Percentiles rank a stretch among this genome's conserved stretches.
These are phyloP conservation scores for Mythimna ferrago DNA, from an alignment of 2,888 invertebrate genomes.

Conservation along the genomic window DNA sequence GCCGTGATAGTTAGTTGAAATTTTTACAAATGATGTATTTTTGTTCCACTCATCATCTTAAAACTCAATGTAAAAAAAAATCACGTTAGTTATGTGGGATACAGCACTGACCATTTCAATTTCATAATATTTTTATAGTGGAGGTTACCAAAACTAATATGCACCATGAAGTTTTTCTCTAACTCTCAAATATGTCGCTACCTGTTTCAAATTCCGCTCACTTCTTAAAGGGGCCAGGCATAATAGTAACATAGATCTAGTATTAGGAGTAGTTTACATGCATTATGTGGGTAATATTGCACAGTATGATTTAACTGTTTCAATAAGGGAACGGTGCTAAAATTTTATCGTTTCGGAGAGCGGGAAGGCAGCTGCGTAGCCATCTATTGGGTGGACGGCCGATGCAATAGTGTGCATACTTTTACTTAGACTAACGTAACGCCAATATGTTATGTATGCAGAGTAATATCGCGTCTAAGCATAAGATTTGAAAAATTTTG, in stretches of 20 bases:
- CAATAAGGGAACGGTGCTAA: conserved; percentile 84
- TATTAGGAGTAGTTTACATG: conserved; percentile 48
- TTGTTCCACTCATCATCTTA: too few species aligned
- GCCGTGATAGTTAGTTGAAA: too few species aligned
- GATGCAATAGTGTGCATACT: conserved; percentile 50
- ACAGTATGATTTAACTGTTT: conserved; percentile 82
- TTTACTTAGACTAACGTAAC: conserved; percentile 18
- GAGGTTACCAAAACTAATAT: too few species aligned
- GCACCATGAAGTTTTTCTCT: neutral
- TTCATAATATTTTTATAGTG: too few species aligned
- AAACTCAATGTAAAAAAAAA: too few species aligned
- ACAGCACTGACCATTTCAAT: too few species aligned
- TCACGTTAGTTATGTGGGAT: too few species aligned
- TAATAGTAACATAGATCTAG: conserved; percentile 22
- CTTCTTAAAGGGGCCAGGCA: conserved; percentile 3
- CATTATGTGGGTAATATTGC: conserved; percentile 60
- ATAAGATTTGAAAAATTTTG: conserved; percentile 1
- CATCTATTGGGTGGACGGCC: conserved; percentile 58
- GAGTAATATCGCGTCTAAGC: conserved; percentile 4
- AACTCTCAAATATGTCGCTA: conserved; percentile 2
- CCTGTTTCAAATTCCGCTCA: conserved; percentile 30
- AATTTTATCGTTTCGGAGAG: conserved; percentile 82
- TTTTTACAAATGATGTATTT: too few species aligned
- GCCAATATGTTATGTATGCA: conserved; percentile 43
- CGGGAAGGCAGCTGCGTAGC: conserved; percentile 67